Conservation (phyloP, 2,888 invertebrate genomes). For the Nemurella pictetii region DNA sequence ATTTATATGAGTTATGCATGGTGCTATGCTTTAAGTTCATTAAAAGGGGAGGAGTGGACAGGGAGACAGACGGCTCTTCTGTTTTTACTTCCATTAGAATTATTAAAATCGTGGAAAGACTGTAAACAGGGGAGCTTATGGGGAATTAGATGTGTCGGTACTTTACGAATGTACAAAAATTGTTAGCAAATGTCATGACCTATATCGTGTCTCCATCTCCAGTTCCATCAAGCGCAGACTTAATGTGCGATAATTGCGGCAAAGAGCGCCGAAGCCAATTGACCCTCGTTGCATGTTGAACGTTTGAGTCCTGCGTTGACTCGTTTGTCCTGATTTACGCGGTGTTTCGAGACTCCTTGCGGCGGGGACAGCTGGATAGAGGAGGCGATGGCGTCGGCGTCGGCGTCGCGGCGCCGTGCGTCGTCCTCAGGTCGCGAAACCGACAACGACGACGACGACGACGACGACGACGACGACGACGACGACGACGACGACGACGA, state of each 20-base stretch:
- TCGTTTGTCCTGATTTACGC: neutral
- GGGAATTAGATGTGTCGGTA: neutral
- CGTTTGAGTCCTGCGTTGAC: too few relatives aligned
- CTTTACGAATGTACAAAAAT: neutral
- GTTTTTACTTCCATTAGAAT: slow-evolving; percentile 14
- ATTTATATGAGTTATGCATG: neutral
- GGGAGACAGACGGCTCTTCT: neutral
- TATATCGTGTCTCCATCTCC: neutral
- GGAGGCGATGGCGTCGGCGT: neutral
- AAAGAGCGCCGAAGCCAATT: neutral
- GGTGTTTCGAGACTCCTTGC: too few relatives aligned
- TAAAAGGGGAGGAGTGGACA: slow-evolving; percentile 15
- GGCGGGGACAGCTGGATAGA: neutral
- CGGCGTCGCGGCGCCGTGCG: neutral
- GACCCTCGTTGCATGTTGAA: neutral
- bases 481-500: too few relatives aligned
- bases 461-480: too few relatives aligned
- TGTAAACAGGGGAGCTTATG: neutral
- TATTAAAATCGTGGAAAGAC: slow-evolving; percentile 1
- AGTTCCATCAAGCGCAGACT: neutral
- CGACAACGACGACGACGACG: neutral
- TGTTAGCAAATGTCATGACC: neutral
- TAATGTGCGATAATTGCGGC: neutral
- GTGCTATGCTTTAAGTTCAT: neutral
- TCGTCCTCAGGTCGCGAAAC: neutral